Percentiles rank a stretch among this genome's conserved stretches.
Evolutionary conservation across 1,140 invertebrate genomes (phyloP).

Genomic region (Macrotrachela quadricornifera): DNA sequence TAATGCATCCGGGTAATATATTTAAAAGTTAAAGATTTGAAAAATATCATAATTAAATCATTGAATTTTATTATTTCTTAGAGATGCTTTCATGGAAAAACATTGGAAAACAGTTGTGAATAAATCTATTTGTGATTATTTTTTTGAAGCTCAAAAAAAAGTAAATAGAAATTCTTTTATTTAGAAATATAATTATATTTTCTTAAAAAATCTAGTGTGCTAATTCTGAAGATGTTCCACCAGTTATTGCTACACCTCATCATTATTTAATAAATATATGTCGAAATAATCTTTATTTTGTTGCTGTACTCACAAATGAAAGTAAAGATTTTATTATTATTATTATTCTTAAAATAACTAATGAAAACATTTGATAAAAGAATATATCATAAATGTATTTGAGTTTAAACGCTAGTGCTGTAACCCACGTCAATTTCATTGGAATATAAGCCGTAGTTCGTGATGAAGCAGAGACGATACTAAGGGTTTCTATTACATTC

Average conservation of each 20-base stretch:
- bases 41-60: too few species aligned
- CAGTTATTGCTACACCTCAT: slow-evolving; percentile 86
- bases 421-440: too few species aligned
- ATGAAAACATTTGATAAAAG: too few species aligned
- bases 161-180: slow-evolving; percentile 13
- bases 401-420: too few species aligned
- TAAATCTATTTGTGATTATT: slow-evolving; percentile 92
- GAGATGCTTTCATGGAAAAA: slow-evolving; percentile 97
- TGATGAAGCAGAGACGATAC: too few species aligned
- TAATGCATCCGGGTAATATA: slow-evolving; percentile 65
- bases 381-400: too few species aligned
- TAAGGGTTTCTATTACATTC: too few species aligned
- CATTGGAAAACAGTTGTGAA: slow-evolving; percentile 97
- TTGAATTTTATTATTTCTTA: slow-evolving; percentile 35
- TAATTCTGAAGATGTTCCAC: slow-evolving; percentile 68
- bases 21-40: background rate
- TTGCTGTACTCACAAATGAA: slow-evolving; percentile 87
- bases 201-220: too few species aligned
- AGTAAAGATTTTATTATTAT: slow-evolving; percentile 29
- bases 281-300: slow-evolving; percentile 70
- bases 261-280: slow-evolving; percentile 90
- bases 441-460: too few species aligned
- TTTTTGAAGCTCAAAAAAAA: slow-evolving; percentile 81
- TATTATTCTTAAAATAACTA: too few species aligned
- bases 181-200: background rate